Conservation (phyloP, 2,888 invertebrate species). For the Deilephila elpenor region DNA sequence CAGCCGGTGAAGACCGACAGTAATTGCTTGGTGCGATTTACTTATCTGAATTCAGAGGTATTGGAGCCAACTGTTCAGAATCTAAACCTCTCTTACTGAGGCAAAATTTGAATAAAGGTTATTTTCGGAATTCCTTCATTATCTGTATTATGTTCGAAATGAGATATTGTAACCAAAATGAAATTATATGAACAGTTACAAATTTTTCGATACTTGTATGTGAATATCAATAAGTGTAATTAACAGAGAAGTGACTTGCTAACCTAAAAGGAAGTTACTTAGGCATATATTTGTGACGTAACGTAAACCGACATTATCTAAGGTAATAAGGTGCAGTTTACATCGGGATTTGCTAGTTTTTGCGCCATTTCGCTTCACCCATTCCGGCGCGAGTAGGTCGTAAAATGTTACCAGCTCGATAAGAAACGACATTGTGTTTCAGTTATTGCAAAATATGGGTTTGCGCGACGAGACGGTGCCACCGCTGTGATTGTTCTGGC, state of each 20-base stretch:
- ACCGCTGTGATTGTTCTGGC: neutral
- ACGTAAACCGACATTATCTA: neutral
- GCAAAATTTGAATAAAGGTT: neutral
- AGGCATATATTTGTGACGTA: neutral
- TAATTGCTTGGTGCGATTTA: conserved; percentile 43
- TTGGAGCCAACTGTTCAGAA: neutral
- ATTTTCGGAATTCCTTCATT: no score
- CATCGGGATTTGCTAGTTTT: conserved; percentile 22
- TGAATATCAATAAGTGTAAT: neutral
- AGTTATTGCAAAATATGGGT: conserved; percentile 40
- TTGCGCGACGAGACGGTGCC: neutral
- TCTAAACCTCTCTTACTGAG: neutral
- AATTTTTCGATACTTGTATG: no score
- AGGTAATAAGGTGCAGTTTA: neutral
- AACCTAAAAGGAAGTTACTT: neutral
- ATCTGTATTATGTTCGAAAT: no score
- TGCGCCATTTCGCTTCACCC: conserved; percentile 13
- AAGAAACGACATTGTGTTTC: conserved; percentile 40
- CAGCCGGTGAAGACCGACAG: conserved; percentile 39
- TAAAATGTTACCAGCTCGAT: conserved; percentile 38
- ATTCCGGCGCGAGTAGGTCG: conserved; percentile 34
- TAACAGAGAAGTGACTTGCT: neutral
- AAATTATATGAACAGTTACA: no score
- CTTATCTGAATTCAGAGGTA: conserved; percentile 2
- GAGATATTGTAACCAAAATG: no score